Conservation (phyloP, 92 coral and sea anemone genomes). For the Porites rus region DNA sequence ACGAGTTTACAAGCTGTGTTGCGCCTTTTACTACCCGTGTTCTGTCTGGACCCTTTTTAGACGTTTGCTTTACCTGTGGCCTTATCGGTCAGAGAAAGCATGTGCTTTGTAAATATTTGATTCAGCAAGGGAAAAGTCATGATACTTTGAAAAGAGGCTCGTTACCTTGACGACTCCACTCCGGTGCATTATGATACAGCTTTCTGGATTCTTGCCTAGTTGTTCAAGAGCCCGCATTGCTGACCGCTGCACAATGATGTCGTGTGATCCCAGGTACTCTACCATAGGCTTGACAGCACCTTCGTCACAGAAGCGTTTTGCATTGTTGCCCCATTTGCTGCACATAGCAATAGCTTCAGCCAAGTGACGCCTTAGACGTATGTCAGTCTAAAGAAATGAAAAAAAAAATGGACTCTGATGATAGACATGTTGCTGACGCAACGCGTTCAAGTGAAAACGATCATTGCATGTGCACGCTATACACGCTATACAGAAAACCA, state of each 20-base stretch:
- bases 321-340: conserved; percentile 87
- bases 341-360: conserved; percentile 95
- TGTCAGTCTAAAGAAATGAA: conserved; percentile 52
- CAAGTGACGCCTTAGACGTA: conserved; percentile 68
- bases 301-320: conserved; percentile 79
- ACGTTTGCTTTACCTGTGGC: too few species aligned
- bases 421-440: neutral
- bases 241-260: conserved; percentile 80
- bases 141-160: neutral
- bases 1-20: neutral
- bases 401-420: neutral
- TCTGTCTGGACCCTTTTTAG: too few species aligned
- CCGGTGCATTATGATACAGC: conserved; percentile 90
- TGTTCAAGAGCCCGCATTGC: conserved; percentile 92
- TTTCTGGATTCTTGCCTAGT: conserved; percentile 81
- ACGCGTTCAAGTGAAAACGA: too few species aligned
- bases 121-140: too few species aligned
- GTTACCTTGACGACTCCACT: conserved; percentile 91
- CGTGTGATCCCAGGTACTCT: conserved; percentile 81
- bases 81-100: too few species aligned
- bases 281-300: conserved; percentile 93
- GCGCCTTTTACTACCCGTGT: too few species aligned
- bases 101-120: too few species aligned
- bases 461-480: too few species aligned
- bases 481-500: too few species aligned